Conservation (phyloP, 2,888 invertebrate genomes). For the Melanargia galathea region DNA sequence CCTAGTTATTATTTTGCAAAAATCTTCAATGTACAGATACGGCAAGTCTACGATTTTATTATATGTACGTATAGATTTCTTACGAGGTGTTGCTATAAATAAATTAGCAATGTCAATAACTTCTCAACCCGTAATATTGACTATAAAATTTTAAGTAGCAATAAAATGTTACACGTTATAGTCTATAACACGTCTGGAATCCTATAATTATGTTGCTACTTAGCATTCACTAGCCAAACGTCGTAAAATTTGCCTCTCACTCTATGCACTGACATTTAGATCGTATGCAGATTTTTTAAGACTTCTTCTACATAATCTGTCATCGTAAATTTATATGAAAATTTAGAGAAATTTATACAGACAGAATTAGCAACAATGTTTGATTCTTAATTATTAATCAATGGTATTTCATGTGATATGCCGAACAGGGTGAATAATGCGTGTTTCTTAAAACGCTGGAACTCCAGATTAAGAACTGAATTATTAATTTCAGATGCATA, state of each 20-base stretch:
- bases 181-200: slow-evolving; percentile 45
- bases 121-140: neutral
- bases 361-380: too few species aligned
- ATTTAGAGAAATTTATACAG: too few species aligned
- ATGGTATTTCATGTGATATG: slow-evolving; percentile 4
- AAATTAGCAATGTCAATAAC: neutral
- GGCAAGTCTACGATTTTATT: neutral
- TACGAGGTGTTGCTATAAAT: neutral
- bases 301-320: neutral
- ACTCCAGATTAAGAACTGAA: neutral
- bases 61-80: too few species aligned
- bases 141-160: neutral
- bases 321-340: neutral
- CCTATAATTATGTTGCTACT: slow-evolving; percentile 64
- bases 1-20: too few species aligned
- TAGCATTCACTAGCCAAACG: slow-evolving; percentile 68
- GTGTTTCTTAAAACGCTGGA: neutral
- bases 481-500: neutral
- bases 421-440: neutral
- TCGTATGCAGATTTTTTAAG: slow-evolving; percentile 9
- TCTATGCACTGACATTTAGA: slow-evolving; percentile 15
- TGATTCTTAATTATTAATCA: too few species aligned
- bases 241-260: slow-evolving; percentile 55
- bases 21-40: too few species aligned
- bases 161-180: slow-evolving; percentile 10